Evolutionary conservation across 1,140 invertebrate genomes (phyloP).

Genomic region (Eriocheir sinensis): DNA sequence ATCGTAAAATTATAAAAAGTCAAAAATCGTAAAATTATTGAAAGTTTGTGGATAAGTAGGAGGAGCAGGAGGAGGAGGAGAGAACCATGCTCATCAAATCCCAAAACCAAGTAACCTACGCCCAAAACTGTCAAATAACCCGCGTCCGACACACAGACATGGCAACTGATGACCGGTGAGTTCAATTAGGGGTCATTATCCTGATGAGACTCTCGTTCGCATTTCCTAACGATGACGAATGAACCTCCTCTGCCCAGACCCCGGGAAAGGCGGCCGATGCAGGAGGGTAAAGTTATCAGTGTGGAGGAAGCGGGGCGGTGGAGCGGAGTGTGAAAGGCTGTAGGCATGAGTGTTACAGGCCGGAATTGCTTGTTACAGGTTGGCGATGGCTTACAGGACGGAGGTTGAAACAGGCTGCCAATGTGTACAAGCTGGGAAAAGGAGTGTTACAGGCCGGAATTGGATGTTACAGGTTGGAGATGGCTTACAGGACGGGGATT

Average conservation of each 20-base stretch:
- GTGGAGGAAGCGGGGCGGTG: no score
- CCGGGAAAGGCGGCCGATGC: neutral
- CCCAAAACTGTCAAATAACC: neutral
- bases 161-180: neutral
- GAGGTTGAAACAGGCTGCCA: neutral
- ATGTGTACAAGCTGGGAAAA: neutral
- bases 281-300: neutral
- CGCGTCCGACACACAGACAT: neutral
- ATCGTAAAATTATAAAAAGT: no score
- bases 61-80: no score
- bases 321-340: neutral
- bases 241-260: neutral
- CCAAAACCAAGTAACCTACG: neutral
- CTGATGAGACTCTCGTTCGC: neutral
- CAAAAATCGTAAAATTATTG: no score
- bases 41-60: no score
- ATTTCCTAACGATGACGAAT: conserved; percentile 7
- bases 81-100: neutral
- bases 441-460: neutral
- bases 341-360: neutral
- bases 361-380: neutral
- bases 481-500: neutral
- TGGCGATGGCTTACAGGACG: neutral
- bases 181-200: conserved; percentile 9
- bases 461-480: neutral